These are phyloP conservation scores for Trachelipus rathkii DNA, from an alignment of 1,140 invertebrate species.

Conservation along the genomic window DNA sequence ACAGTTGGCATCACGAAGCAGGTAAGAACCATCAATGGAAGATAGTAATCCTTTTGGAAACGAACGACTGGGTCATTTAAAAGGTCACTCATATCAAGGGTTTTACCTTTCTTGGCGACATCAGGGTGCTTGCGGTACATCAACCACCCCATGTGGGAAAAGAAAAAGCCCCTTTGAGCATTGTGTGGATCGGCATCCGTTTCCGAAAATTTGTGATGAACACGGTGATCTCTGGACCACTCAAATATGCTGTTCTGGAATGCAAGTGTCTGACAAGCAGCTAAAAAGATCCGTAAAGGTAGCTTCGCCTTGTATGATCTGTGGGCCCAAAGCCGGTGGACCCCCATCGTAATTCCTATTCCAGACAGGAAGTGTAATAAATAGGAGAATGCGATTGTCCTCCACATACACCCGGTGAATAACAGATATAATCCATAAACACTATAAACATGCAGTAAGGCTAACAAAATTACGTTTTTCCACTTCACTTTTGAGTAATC, in stretches of 20 bases:
- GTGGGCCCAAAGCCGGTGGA: conserved; percentile 91
- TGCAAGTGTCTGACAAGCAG: conserved; percentile 75
- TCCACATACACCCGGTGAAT: conserved; percentile 70
- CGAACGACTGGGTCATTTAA: conserved; percentile 72
- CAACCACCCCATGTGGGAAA: conserved; percentile 92
- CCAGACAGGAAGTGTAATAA: conserved; percentile 63
- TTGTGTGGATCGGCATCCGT: conserved; percentile 96
- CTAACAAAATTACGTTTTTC: conserved; percentile 84
- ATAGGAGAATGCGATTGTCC: conserved; percentile 63
- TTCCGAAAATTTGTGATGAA: conserved; percentile 94
- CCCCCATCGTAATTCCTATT: conserved; percentile 85
- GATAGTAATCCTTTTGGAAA: conserved; percentile 87
- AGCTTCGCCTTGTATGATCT: conserved; percentile 88
- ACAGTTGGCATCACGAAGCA: conserved; percentile 83
- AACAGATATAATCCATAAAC: conserved; percentile 78
- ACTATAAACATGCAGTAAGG: conserved; percentile 76
- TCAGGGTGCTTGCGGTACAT: conserved; percentile 85
- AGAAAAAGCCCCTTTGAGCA: conserved; percentile 90
- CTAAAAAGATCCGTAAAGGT: conserved; percentile 73
- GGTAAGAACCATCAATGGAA: conserved; percentile 69
- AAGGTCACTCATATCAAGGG: conserved; percentile 83
- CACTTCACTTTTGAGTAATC: conserved; percentile 64
- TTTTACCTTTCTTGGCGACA: conserved; percentile 77
- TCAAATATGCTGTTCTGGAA: conserved; percentile 90
- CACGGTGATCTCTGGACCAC: conserved; percentile 89